Evolutionary conservation across 2,113 vertebrate genomes (phyloP), one percentile per base, ranked within the genome.

Genomic region (Tangachromis dhanisi): DNA sequence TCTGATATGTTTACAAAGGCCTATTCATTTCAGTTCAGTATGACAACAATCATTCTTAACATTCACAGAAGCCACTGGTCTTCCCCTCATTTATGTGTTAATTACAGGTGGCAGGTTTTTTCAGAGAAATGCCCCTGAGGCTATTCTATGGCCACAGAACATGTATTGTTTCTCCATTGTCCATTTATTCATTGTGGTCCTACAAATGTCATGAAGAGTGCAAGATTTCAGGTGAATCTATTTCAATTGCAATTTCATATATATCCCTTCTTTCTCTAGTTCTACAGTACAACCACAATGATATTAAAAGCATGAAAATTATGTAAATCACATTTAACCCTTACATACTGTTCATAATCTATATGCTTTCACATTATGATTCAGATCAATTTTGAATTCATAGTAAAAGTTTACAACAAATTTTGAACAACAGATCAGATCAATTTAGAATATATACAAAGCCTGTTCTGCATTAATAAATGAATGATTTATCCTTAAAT

Each of bases 41-140:
- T 86, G 35, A 82, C 85, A 89, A 68, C 45, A 82, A 73, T 78
- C 38, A 26, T 29, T 90, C 66, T 31, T 26, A 84, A 51, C 80
- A 83, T 81, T 55, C 66, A 83, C 54, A 82, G 38, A 91, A 83
- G 73, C 54, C 40, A 68, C 53, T 5, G 31, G 57, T 78, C 85
- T 90, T 66, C 80, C 53, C 87, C 40, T 89, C 45, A 76, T 17
- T 55, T 89, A 10, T 89, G 61, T 38, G 71, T 24, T 93, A 47
- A 93, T 93, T 90, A 91, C 54, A 88, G 91, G 89, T 86, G 14
- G 19, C 16, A 26, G 9, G 71, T 84, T 87, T 59, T 78, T 89
- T 88, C 42, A 10, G 83, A 63, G 84, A 85, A 89, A 83, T 53
- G 83, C 83, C 83, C 40, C 66, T 13, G 81, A 87, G n/a, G n/a